Evolutionary conservation across 1,140 invertebrate genomes (phyloP), one percentile per base, ranked within the genome.

Genomic region (Trachelipus rathkii): DNA sequence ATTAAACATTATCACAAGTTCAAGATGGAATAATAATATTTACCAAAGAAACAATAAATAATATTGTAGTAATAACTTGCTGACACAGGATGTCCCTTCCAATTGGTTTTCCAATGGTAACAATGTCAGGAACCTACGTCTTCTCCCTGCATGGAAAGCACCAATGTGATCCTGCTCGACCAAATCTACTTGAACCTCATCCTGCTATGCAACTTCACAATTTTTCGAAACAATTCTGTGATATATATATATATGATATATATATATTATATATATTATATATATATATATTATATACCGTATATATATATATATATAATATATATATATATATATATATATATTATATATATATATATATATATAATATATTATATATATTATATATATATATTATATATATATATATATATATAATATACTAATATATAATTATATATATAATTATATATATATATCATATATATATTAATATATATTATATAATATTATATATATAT

Each of bases 131-230:
- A 0, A 97, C n/a, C 86, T 0, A 98, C 90, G 82, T 92, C 90
- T 43, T 89, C 88, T 74, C 90, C 91, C 82, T 97, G 93, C 0
- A 92, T 99, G 91, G 84, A 99, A 99, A 0, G 95, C 97, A 99
- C 89, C 95, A 97, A 82, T 96, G 92, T 72, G 90, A 92, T 6
- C 97, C 97, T 44, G 94, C 91, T 78, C 97, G 88, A 0, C 97
- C 97, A 84, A 99, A 98, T 7, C 97, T 97, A 97, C 94, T 88
- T 99, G 97, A 0, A 99, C 96, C 86, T 99, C 97, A 85, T 99
- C n/a, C 97, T 44, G 96, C 95, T 77, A 99, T 96, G 84, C 95
- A 96, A 99, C 87, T 1, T 96, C 97, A 71, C 96, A 92, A 91
- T 73, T 90, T 89, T 67, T 91, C 89, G 0, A n/a, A n/a, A 97